Percentiles rank a stretch among this genome's conserved stretches.
Evolutionary conservation across 2,797 vertebrate genomes (phyloP).

Genomic region (Molossus alvarezi): DNA sequence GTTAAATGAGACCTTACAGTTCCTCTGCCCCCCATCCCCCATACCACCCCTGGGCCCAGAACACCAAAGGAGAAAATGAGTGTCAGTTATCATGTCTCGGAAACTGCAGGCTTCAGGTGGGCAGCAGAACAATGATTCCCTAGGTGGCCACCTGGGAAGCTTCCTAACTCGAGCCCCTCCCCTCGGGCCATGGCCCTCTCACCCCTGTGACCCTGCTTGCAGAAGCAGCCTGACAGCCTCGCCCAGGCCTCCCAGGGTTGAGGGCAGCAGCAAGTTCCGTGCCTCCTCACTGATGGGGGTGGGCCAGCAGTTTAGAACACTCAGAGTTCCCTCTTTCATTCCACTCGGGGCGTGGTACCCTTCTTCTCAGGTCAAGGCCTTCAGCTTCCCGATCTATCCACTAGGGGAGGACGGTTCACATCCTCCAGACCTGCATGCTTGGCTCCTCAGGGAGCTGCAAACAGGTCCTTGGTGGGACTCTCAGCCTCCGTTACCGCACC

Average conservation of each 20-base stretch:
- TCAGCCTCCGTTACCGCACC: no score
- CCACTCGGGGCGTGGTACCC: no score
- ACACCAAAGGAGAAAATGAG: background rate
- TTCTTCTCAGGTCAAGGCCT: no score
- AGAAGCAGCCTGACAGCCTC: background rate
- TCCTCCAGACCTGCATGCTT: background rate
- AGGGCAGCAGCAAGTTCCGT: fast-evolving
- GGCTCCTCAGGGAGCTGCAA: background rate
- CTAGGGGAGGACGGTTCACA: background rate
- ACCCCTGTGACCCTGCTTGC: background rate
- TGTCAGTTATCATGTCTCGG: background rate
- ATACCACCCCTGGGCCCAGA: fast-evolving
- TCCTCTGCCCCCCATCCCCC: no score
- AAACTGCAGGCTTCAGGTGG: background rate
- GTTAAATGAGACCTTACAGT: background rate
- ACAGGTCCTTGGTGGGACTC: no score
- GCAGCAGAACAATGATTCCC: no score
- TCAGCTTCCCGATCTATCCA: background rate
- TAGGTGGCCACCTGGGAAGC: fast-evolving
- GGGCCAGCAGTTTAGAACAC: no score
- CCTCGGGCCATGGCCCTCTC: background rate
- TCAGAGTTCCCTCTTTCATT: background rate
- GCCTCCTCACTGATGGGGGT: background rate
- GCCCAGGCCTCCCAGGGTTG: background rate
- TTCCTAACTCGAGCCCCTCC: background rate